Evolutionary conservation across 2,888 invertebrate genomes (phyloP).

Genomic region (Sarcophaga caerulescens): DNA sequence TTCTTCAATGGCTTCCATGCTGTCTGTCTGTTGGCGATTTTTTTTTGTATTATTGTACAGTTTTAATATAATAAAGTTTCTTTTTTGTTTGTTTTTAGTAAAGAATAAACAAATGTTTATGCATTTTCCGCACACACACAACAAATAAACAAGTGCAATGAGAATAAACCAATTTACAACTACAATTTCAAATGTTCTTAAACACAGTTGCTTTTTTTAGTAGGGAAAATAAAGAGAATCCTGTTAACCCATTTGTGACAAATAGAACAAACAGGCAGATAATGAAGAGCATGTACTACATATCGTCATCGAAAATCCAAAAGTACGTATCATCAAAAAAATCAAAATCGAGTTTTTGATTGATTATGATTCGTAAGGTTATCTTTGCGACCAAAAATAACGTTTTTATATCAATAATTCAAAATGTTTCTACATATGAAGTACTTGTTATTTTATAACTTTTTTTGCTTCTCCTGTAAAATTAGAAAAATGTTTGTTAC

Average conservation of each 20-base stretch:
- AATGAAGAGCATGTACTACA: too few species aligned
- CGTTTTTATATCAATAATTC: too few species aligned
- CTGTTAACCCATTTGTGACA: neutral
- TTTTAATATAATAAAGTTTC: neutral
- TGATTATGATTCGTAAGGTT: too few species aligned
- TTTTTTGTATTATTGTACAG: neutral
- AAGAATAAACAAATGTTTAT: neutral
- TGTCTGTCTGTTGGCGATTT: slow-evolving; percentile 16
- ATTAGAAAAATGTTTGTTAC: too few species aligned
- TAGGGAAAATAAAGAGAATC: neutral
- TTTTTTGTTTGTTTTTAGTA: neutral
- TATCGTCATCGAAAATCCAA: too few species aligned
- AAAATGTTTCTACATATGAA: too few species aligned
- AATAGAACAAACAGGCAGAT: neutral
- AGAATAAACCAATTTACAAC: neutral
- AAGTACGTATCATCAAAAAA: too few species aligned
- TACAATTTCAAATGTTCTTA: neutral
- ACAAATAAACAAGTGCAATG: neutral
- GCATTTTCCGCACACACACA: neutral
- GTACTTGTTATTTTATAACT: too few species aligned
- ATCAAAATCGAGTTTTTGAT: too few species aligned
- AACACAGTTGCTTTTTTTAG: slow-evolving; percentile 25
- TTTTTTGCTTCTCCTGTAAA: too few species aligned
- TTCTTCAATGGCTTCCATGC: slow-evolving; percentile 23
- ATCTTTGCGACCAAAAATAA: too few species aligned